Evolutionary conservation across 2,888 invertebrate genomes (phyloP).

Genomic region (Strigamia transsilvanica): DNA sequence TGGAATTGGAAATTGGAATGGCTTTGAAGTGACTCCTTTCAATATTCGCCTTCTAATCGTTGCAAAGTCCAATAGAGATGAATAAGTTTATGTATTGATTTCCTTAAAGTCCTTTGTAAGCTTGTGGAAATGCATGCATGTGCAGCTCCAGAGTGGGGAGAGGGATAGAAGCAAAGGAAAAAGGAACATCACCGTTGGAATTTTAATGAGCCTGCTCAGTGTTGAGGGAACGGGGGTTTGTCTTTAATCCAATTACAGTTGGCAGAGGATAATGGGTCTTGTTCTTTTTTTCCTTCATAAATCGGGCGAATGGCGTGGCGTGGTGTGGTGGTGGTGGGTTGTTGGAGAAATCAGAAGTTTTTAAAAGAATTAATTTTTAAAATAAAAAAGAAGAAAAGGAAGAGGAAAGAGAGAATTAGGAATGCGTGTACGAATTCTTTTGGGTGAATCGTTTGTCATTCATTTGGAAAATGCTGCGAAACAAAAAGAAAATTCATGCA

Average conservation of each 20-base stretch:
- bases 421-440: slow-evolving; percentile 40
- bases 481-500: slow-evolving; percentile 48
- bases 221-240: slow-evolving; percentile 42
- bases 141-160: slow-evolving; percentile 28
- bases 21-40: background rate
- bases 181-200: slow-evolving; percentile 49
- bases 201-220: slow-evolving; percentile 48
- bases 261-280: slow-evolving; percentile 49
- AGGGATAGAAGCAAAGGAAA: background rate
- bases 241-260: slow-evolving; percentile 49
- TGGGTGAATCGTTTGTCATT: slow-evolving; percentile 46
- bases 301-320: slow-evolving; percentile 20
- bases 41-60: slow-evolving; percentile 13
- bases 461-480: slow-evolving; percentile 49
- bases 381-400: slow-evolving; percentile 22
- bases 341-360: slow-evolving; percentile 42
- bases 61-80: slow-evolving; percentile 30
- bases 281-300: slow-evolving; percentile 40
- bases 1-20: background rate
- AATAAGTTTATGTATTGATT: slow-evolving; percentile 35
- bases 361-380: slow-evolving; percentile 42
- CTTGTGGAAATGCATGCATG: slow-evolving; percentile 36
- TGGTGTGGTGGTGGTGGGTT: slow-evolving; percentile 1
- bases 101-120: slow-evolving; percentile 42
- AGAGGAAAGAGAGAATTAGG: slow-evolving; percentile 42